phyloP scores from a whole-genome alignment of 2,113 vertebrate species.

The Heterotilapia buettikoferi region DNA sequence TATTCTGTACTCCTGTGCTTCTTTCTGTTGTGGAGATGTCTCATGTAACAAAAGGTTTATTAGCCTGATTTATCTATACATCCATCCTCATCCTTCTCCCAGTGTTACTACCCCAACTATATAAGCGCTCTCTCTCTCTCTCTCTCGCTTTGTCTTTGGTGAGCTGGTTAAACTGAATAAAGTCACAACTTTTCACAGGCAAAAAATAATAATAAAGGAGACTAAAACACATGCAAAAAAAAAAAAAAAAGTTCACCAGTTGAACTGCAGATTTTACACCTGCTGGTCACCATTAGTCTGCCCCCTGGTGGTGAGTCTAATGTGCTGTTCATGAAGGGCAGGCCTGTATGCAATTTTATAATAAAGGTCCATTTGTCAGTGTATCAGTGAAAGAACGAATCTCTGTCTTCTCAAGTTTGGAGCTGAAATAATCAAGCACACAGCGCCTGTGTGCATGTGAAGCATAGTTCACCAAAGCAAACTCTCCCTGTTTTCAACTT shows the following conservation, averaged over 20 bases:
- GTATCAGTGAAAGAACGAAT: conserved; percentile 10
- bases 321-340: background rate
- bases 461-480: background rate
- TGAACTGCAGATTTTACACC: background rate
- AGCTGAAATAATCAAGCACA: background rate
- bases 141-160: background rate
- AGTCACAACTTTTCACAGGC: background rate
- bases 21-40: background rate
- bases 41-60: background rate
- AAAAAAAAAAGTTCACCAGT: background rate
- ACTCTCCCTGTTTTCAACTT: conserved; percentile 18
- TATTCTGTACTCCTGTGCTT: background rate
- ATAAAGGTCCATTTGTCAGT: background rate
- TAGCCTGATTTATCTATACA: background rate
- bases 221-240: background rate
- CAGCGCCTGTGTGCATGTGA: background rate
- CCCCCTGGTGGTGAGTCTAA: background rate
- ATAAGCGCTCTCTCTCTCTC: background rate
- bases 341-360: background rate
- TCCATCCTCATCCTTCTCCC: background rate
- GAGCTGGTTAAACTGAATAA: background rate
- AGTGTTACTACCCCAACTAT: background rate
- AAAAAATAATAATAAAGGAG: background rate
- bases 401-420: background rate
- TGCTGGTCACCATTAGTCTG: background rate